These are phyloP conservation scores for Tetranychus piercei DNA, from an alignment of 2,888 invertebrate genomes.

Conservation along the genomic window DNA sequence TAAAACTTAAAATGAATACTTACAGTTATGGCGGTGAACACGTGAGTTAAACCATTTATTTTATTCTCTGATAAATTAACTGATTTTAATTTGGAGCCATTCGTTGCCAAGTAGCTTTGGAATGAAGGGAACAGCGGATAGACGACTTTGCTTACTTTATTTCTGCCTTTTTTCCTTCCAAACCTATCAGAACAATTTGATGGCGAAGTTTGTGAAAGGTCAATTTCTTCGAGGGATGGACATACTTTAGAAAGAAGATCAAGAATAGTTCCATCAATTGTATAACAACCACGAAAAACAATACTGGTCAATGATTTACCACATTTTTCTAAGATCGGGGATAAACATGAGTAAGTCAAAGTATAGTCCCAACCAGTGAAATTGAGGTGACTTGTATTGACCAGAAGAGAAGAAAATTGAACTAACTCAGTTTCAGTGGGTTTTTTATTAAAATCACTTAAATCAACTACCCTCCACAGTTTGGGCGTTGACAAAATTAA, in stretches of 20 bases:
- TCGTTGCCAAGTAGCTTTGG: background rate
- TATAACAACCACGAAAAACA: slow-evolving; percentile 59
- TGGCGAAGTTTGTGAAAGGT: slow-evolving; percentile 41
- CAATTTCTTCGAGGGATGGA: slow-evolving; percentile 49
- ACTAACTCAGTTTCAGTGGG: slow-evolving; percentile 9
- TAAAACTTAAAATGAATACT: slow-evolving; percentile 27
- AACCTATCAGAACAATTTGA: background rate
- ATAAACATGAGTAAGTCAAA: slow-evolving; percentile 11
- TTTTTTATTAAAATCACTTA: slow-evolving; percentile 13
- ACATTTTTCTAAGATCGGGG: slow-evolving; percentile 38
- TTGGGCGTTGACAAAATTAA: slow-evolving; percentile 17
- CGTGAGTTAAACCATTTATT: slow-evolving; percentile 56
- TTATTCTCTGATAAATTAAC: slow-evolving; percentile 44
- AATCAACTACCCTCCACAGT: slow-evolving; percentile 19
- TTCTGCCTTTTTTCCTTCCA: background rate
- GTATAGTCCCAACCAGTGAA: slow-evolving; percentile 27
- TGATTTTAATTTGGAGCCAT: slow-evolving; percentile 9
- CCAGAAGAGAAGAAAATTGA: slow-evolving; percentile 4
- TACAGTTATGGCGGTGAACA: slow-evolving; percentile 54
- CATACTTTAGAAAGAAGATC: slow-evolving; percentile 50
- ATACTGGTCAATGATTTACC: slow-evolving; percentile 46
- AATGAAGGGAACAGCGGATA: background rate
- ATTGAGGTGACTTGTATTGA: slow-evolving; percentile 26
- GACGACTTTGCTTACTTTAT: background rate
- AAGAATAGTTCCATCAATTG: slow-evolving; percentile 53